These are phyloP conservation scores for Beris chalybata DNA, from an alignment of 2,888 invertebrate genomes.

Conservation along the genomic window DNA sequence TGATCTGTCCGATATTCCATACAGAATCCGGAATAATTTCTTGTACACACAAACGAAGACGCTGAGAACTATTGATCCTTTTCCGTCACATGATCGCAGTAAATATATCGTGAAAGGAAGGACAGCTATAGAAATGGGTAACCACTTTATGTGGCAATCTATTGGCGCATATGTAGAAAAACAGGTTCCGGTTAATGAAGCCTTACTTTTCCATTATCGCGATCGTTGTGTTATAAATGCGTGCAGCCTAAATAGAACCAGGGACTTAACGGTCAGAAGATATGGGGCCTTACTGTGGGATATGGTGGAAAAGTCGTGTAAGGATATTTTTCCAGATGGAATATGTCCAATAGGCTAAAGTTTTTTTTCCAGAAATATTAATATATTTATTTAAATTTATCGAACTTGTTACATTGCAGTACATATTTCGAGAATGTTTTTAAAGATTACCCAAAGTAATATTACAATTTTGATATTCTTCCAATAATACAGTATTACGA, in stretches of 20 bases:
- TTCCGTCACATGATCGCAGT: too few species aligned
- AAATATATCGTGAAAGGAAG: too few species aligned
- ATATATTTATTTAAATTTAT: too few species aligned
- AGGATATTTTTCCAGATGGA: slow-evolving; percentile 48
- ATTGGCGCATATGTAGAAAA: slow-evolving; percentile 48
- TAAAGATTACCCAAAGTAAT: too few species aligned
- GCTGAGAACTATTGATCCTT: too few species aligned
- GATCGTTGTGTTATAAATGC: slow-evolving; percentile 51
- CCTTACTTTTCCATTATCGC: slow-evolving; percentile 53
- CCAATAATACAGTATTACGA: too few species aligned
- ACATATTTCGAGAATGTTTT: too few species aligned
- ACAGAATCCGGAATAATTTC: slow-evolving; percentile 47
- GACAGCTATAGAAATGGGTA: too few species aligned
- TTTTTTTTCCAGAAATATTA: too few species aligned
- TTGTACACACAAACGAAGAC: slow-evolving; percentile 55
- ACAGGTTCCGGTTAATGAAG: slow-evolving; percentile 49
- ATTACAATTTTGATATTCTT: too few species aligned
- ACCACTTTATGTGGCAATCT: slow-evolving; percentile 71
- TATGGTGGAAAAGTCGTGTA: slow-evolving; percentile 50
- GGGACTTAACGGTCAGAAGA: too few species aligned
- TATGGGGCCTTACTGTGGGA: slow-evolving; percentile 52
- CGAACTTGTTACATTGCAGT: too few species aligned
- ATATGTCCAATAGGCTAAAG: slow-evolving; percentile 49
- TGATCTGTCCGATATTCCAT: slow-evolving; percentile 50
- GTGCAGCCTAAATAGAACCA: slow-evolving; percentile 44